A percentile compares a stretch with the other conserved stretches of the same genome.
phyloP scores from a whole-genome alignment of 2,797 vertebrate genomes.

The Schizothorax lantsangensis region DNA sequence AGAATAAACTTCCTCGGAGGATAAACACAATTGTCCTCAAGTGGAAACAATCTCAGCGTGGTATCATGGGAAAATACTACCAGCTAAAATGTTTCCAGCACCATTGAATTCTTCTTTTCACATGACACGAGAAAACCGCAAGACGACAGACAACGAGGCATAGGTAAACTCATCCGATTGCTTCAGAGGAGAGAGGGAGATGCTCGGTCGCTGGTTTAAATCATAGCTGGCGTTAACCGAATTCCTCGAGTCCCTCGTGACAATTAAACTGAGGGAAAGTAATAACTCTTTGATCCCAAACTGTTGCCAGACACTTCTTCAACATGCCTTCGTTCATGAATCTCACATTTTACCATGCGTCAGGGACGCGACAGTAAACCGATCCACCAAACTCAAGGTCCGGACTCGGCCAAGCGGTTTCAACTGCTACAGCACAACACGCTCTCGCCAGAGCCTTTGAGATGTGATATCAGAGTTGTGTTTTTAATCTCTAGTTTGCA shows the following conservation, averaged over 20 bases:
- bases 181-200: conserved; percentile 20
- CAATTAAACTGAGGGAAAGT: conserved; percentile 46
- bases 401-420: conserved; percentile 27
- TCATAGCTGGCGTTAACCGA: conserved; percentile 42
- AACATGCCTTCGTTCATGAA: conserved; percentile 46
- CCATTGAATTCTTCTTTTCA: conserved; percentile 19
- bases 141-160: conserved; percentile 34
- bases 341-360: conserved; percentile 48
- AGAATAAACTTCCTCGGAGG: conserved; percentile 41
- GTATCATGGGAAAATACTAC: conserved; percentile 36
- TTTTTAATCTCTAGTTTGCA: conserved; percentile 7
- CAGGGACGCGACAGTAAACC: conserved; percentile 48
- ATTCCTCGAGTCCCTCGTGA: conserved; percentile 41
- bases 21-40: conserved; percentile 49
- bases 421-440: conserved; percentile 17
- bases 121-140: conserved; percentile 32
- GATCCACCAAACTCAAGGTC: conserved; percentile 44
- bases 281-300: conserved; percentile 55
- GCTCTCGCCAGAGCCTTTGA: neutral
- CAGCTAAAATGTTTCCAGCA: conserved; percentile 40
- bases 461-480: neutral
- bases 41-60: conserved; percentile 42
- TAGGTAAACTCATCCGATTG: conserved; percentile 36
- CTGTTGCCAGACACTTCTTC: conserved; percentile 51
- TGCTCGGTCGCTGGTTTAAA: conserved; percentile 46